Conservation (phyloP, 2,888 invertebrate genomes). For the Aporophyla nigra region DNA sequence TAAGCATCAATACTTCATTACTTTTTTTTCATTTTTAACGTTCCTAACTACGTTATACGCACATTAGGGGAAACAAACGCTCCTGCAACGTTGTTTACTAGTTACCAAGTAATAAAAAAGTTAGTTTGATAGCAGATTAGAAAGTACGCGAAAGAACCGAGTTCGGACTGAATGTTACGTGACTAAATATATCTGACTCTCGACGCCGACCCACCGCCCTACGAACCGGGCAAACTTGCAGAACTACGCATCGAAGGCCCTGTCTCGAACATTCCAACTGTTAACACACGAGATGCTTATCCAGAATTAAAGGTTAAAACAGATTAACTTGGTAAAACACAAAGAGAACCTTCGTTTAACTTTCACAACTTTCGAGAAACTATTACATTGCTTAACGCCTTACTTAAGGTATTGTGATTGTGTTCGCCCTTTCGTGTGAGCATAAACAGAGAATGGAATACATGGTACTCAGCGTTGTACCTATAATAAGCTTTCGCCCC, state of each 20-base stretch:
- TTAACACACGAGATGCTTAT: conserved; percentile 62
- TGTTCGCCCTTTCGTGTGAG: conserved; percentile 21
- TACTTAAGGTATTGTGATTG: conserved; percentile 45
- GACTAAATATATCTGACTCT: conserved; percentile 81
- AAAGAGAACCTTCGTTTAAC: conserved; percentile 55
- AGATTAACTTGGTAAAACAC: conserved; percentile 59
- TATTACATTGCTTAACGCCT: conserved; percentile 52
- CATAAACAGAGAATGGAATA: conserved; percentile 18
- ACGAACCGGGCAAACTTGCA: conserved; percentile 40
- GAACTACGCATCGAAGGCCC: conserved; percentile 58
- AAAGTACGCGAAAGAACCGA: conserved; percentile 79
- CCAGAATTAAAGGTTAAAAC: conserved; percentile 62
- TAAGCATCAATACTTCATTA: neutral
- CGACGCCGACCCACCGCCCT: conserved; percentile 60
- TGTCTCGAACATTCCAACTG: conserved; percentile 57
- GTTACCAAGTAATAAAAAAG: conserved; percentile 87
- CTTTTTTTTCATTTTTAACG: neutral
- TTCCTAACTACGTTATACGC: neutral
- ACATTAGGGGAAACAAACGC: conserved; percentile 74
- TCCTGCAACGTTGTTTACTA: conserved; percentile 80
- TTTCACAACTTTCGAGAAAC: conserved; percentile 49
- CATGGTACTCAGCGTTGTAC: conserved; percentile 29
- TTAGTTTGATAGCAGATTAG: conserved; percentile 87
- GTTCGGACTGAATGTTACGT: conserved; percentile 82
- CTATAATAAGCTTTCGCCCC: conserved; percentile 48